These are phyloP conservation scores for Rhaphigaster nebulosa DNA, from an alignment of 2,888 invertebrate genomes.

Conservation along the genomic window DNA sequence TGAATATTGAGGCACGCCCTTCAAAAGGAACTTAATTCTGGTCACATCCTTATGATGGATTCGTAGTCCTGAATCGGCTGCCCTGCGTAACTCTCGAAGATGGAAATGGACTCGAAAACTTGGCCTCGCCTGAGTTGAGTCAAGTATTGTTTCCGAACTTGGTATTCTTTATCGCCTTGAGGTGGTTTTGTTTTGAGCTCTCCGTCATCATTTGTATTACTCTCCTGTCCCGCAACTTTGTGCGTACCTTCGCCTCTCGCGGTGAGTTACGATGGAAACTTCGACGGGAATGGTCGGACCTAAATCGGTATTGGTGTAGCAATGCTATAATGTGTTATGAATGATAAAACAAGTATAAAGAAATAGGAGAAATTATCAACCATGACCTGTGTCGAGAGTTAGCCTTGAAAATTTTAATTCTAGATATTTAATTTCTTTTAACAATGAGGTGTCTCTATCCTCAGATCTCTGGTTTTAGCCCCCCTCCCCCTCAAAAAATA, in stretches of 20 bases:
- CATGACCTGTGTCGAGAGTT: too few relatives aligned
- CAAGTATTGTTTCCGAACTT: background rate
- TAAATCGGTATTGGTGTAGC: background rate
- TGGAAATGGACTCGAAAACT: background rate
- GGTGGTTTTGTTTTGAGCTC: background rate
- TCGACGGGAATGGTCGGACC: background rate
- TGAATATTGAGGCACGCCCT: background rate
- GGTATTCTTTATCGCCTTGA: background rate
- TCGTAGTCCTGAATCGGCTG: background rate
- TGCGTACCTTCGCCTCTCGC: background rate
- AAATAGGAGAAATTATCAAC: too few relatives aligned
- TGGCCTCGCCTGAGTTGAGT: background rate
- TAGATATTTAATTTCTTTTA: too few relatives aligned
- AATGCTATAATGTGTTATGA: background rate
- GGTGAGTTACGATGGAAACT: background rate
- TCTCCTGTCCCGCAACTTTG: background rate
- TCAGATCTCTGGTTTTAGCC: too few relatives aligned
- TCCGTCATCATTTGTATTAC: background rate
- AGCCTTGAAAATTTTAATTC: too few relatives aligned
- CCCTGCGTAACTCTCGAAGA: background rate
- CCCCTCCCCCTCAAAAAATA: too few relatives aligned
- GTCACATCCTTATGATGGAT: background rate
- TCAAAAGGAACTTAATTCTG: background rate
- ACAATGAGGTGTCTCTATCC: too few relatives aligned
- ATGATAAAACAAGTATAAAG: background rate